Base-by-base conservation (phyloP, 2,797 vertebrate species). In the Thunnus albacares region DNA sequence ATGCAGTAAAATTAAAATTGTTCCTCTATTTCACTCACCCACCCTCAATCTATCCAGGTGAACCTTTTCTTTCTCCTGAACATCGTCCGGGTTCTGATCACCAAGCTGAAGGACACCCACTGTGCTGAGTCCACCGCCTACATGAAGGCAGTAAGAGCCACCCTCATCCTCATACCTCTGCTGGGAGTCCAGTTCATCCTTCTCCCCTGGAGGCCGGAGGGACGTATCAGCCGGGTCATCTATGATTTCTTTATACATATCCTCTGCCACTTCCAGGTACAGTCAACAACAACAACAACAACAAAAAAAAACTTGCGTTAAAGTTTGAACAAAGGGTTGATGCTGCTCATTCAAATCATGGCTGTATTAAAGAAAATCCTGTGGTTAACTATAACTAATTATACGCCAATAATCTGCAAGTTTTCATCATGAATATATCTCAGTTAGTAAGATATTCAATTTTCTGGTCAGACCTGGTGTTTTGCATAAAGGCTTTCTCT, bases 11-110 rank as follows among this genome's bases (percentile, higher is more conserved):
- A 41, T 63, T 6, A 47, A 62, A n/a, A 30, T 2, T 51, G 2
- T 51, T 6, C 61, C 6, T 47, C 53, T 49, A 18, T 47, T 55
- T 38, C 6, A 20, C 5, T 28, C 13, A 15, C 33, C 18, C 20
- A 2, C 55, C 13, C 5, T 51, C 12, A 3, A 38, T 83, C 18
- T 14, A 1, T 28, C n/a, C 57, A 96, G 96, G 96, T 96, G 66
- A 96, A 96, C 87, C 64, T 96, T 8, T 95, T 96, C 91, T 96
- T 96, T 71, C 94, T 96, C 51, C 85, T 96, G 60, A 96, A 96
- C 86, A 96, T 96, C 6, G 86, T 96, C 26, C 93, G 96, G 15
- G 95, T 96, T 43, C 89, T 96, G 68, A 94, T 96, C 91, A 96
- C 95, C 73, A 96, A 96, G 80, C 91, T 96, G 81, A 93, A 91